Percentiles rank a stretch among this genome's conserved stretches.
phyloP scores from a whole-genome alignment of 1,140 invertebrate species.

The Drosophila saltans region DNA sequence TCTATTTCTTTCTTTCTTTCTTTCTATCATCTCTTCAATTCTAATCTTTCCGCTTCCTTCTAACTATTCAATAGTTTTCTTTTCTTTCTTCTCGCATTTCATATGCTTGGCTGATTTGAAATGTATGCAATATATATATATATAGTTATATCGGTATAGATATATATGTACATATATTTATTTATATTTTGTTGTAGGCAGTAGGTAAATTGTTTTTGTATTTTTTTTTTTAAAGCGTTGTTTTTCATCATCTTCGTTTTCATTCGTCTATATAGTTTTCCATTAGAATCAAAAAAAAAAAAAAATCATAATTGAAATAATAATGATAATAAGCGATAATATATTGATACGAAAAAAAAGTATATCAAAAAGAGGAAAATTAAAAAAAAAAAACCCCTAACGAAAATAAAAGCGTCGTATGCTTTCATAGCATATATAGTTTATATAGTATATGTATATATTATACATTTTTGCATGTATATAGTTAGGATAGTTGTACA shows the following conservation, averaged over 20 bases:
- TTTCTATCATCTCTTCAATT: conserved; percentile 19
- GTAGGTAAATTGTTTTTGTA: conserved; percentile 38
- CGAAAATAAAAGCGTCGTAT: conserved; percentile 1
- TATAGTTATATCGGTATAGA: conserved; percentile 3
- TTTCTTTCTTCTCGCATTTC: conserved; percentile 51
- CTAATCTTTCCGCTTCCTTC: conserved; percentile 28
- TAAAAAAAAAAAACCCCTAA: not conserved
- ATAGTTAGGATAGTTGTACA: conserved; percentile 19
- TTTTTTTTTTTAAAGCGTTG: conserved; percentile 42
- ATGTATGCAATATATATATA: conserved; percentile 25
- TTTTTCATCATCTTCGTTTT: conserved; percentile 37
- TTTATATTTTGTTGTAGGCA: conserved; percentile 54
- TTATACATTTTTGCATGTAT: conserved; percentile 9
- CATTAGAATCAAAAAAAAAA: not conserved
- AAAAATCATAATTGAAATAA: not conserved
- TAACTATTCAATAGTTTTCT: conserved; percentile 33
- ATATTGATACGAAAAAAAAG: not conserved
- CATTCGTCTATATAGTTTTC: not conserved
- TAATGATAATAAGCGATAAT: not conserved
- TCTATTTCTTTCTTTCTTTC: conserved; percentile 17
- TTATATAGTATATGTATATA: conserved; percentile 16
- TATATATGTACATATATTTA: conserved; percentile 15
- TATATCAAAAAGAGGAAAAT: conserved; percentile 2
- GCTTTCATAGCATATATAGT: conserved; percentile 16
- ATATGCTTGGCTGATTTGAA: conserved; percentile 49